Evolutionary conservation across 2,888 invertebrate species (phyloP).

Genomic region (Steromphala cineraria): DNA sequence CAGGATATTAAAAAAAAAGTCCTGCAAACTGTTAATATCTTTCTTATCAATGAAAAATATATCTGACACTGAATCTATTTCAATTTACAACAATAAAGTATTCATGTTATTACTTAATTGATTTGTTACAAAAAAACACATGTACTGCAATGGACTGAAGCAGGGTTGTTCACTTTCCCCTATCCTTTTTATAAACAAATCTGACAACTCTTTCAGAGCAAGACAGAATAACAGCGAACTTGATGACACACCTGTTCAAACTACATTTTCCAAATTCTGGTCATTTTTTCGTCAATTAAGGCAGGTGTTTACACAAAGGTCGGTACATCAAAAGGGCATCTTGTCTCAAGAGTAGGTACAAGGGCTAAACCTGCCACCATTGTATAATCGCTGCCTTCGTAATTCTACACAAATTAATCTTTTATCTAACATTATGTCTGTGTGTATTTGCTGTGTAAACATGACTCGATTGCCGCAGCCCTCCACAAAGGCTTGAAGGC

Average conservation of each 20-base stretch:
- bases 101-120: not conserved
- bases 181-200: too few species aligned
- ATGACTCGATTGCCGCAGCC: not conserved
- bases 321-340: not conserved
- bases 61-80: too few species aligned
- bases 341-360: not conserved
- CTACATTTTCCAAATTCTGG: not conserved
- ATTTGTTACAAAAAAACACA: too few species aligned
- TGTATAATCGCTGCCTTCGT: not conserved
- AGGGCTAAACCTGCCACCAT: not conserved
- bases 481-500: not conserved
- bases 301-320: not conserved
- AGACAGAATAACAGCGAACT: too few species aligned
- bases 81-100: too few species aligned
- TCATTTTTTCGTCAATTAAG: not conserved
- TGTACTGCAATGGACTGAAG: too few species aligned
- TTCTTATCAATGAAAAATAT: too few species aligned
- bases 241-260: not conserved
- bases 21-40: too few species aligned
- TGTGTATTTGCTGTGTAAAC: not conserved
- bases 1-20: too few species aligned
- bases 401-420: not conserved
- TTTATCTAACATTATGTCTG: constrained; percentile 8
- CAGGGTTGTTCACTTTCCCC: too few species aligned
- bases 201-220: too few species aligned